A percentile compares a stretch with the other conserved stretches of the same genome.
phyloP scores from a whole-genome alignment of 2,113 vertebrate genomes.

The Pseudopipra pipra region DNA sequence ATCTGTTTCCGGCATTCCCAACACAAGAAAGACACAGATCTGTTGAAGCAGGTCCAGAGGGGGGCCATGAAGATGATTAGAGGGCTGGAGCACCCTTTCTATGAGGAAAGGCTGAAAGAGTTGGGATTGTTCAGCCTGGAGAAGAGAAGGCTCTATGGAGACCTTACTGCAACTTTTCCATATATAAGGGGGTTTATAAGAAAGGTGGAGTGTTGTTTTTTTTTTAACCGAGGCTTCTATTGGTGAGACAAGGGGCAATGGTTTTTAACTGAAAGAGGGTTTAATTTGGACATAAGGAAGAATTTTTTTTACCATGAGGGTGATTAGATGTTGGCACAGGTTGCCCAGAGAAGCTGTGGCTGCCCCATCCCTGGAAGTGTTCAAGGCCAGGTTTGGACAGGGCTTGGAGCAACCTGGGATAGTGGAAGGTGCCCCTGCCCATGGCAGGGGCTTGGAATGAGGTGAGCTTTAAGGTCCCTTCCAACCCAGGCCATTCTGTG shows the following conservation, averaged over 20 bases:
- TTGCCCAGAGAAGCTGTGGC: not conserved
- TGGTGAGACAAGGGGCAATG: not conserved
- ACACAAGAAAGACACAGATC: not conserved
- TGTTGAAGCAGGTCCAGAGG: not conserved
- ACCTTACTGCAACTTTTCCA: not conserved
- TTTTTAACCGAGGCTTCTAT: not conserved
- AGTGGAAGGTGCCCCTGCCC: not conserved
- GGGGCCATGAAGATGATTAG: not conserved
- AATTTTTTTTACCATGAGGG: not conserved
- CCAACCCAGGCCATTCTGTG: not conserved
- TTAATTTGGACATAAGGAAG: not conserved
- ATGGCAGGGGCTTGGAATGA: not conserved
- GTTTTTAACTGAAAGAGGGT: not conserved
- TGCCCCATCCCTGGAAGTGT: not conserved
- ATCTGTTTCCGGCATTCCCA: not conserved
- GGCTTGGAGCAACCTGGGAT: not conserved
- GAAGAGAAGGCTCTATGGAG: not conserved
- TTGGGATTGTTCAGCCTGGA: not conserved
- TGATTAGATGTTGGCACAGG: not conserved
- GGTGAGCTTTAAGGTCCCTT: not conserved
- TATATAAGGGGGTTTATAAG: not conserved
- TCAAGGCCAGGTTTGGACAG: accelerated
- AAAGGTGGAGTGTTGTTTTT: not conserved
- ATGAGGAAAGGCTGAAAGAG: not conserved
- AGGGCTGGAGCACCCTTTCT: not conserved